Conservation (phyloP, 2,797 vertebrate species). For the Erpetoichthys calabaricus region DNA sequence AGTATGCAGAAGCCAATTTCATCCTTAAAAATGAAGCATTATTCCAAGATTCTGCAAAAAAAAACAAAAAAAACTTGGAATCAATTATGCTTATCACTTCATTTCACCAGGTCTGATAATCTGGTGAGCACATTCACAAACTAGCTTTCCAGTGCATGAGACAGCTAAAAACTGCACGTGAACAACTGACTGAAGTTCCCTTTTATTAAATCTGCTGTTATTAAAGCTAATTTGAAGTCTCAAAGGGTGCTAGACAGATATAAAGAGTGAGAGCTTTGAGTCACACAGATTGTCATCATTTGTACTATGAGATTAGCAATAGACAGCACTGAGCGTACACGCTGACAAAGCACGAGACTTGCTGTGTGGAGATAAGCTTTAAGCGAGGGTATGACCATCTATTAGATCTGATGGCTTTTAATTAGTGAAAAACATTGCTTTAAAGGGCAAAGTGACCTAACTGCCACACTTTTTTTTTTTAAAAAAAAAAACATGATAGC, state of each 20-base stretch:
- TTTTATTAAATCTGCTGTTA: not conserved
- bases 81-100: too few relatives aligned
- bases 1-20: too few relatives aligned
- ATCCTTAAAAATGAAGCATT: too few relatives aligned
- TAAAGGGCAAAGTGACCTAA: not conserved
- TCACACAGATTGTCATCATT: not conserved
- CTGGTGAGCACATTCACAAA: too few relatives aligned
- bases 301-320: not conserved
- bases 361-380: not conserved
- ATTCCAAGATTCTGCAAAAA: too few relatives aligned
- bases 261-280: not conserved
- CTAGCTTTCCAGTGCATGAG: not conserved
- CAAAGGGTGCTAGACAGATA: not conserved
- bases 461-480: too few relatives aligned
- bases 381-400: not conserved
- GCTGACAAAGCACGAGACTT: not conserved
- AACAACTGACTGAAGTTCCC: not conserved
- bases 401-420: conserved; percentile 1
- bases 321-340: not conserved
- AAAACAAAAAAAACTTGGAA: too few relatives aligned
- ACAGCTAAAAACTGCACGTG: too few relatives aligned
- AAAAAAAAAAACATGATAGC: not conserved
- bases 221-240: not conserved
- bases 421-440: not conserved
- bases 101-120: too few relatives aligned